These are phyloP conservation scores for Agelas oroides DNA, from an alignment of 37 sponge, comb jelly and placozoan species.

Conservation along the genomic window DNA sequence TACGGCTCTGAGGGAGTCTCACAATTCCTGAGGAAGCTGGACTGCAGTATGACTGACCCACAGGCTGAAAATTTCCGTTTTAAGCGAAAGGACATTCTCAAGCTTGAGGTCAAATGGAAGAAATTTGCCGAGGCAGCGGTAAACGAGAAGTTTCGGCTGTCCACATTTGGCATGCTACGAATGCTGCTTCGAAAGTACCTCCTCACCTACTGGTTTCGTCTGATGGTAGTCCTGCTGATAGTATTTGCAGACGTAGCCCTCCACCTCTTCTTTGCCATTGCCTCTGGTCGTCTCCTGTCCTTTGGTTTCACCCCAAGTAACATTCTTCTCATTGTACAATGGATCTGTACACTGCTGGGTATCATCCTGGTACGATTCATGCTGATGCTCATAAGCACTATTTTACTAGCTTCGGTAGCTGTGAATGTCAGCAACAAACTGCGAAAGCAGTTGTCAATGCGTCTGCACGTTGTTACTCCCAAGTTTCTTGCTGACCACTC, in stretches of 20 bases:
- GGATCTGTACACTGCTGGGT: slow-evolving; percentile 30
- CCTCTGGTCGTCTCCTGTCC: slow-evolving; percentile 19
- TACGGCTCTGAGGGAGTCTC: slow-evolving; percentile 24
- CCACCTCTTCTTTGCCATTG: slow-evolving; percentile 33
- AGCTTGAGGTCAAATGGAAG: slow-evolving; percentile 47
- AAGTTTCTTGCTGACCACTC: slow-evolving; percentile 19
- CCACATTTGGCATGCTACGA: slow-evolving; percentile 6
- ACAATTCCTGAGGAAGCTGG: slow-evolving; percentile 1
- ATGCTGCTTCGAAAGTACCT: slow-evolving; percentile 5
- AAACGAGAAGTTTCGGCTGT: slow-evolving; percentile 19
- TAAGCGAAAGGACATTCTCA: slow-evolving; percentile 17
- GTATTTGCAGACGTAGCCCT: slow-evolving; percentile 32
- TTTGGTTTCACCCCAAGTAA: slow-evolving; percentile 1
- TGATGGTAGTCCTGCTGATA: slow-evolving; percentile 20
- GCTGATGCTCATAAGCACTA: not conserved
- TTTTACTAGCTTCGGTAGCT: slow-evolving; percentile 23
- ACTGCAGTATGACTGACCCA: slow-evolving; percentile 1
- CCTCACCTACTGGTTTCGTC: not conserved
- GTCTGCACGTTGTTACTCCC: slow-evolving; percentile 31
- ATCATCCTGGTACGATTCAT: slow-evolving; percentile 34
- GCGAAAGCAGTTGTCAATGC: slow-evolving; percentile 22
- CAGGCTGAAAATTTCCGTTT: slow-evolving; percentile 3
- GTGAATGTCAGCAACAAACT: slow-evolving; percentile 27
- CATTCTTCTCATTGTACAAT: not conserved
- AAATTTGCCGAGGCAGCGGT: slow-evolving; percentile 24